phyloP scores from a whole-genome alignment of 2,113 vertebrate genomes.

The Rhinichthys klamathensis region DNA sequence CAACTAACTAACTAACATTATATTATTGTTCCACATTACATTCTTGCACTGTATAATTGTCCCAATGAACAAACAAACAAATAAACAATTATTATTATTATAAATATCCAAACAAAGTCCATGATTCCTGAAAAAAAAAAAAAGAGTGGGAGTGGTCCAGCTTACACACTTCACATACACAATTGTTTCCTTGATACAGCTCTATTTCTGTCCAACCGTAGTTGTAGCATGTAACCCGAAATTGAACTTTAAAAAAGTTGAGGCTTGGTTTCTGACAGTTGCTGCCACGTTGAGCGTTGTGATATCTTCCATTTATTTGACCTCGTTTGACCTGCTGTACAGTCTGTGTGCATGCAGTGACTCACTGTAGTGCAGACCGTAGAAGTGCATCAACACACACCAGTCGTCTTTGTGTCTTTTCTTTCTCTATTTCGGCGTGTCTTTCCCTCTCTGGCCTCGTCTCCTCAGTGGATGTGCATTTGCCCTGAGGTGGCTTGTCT shows the following conservation, averaged over 20 bases:
- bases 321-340: background rate
- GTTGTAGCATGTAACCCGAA: background rate
- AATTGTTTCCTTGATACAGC: too few species aligned
- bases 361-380: background rate
- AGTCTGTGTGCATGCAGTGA: background rate
- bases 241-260: background rate
- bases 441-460: background rate
- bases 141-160: too few species aligned
- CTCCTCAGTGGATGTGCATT: background rate
- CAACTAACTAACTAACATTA: too few species aligned
- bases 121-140: background rate
- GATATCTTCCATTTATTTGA: background rate
- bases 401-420: background rate
- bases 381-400: background rate
- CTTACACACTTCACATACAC: too few species aligned
- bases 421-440: background rate
- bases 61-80: background rate
- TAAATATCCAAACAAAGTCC: too few species aligned
- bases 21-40: too few species aligned
- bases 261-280: background rate
- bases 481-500: slow-evolving; percentile 50
- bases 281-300: background rate
- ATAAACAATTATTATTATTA: background rate
- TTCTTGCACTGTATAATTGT: too few species aligned
- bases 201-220: too few species aligned